Base-by-base conservation (phyloP, 2,113 vertebrate genomes). In the Callocephalon fimbriatum region DNA sequence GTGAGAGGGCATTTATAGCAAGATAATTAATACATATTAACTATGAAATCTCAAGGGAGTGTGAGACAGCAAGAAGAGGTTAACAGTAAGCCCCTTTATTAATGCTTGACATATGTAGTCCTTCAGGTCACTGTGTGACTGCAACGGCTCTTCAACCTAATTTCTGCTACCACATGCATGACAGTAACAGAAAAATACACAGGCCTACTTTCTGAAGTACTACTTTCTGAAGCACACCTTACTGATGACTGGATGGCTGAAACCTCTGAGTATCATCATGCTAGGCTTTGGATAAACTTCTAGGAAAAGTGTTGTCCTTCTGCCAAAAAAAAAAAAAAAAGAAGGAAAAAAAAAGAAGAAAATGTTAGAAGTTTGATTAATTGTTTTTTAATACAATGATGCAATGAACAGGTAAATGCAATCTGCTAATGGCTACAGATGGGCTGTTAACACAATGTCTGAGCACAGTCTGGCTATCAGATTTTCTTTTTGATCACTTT, bases 1-100 rank as follows among this genome's bases (percentile, higher is more conserved):
- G 23, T 1, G 7, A 77, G 47, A 86, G 32, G 18, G 10, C 18
- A 48, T 87, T 94, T 87, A 68, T 31, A 48, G 37, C 15, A 81
- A 74, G 76, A 48, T 75, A 93, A 87, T 94, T 89, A 90, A 93
- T 68, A 74, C 40, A 37, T 66, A 66, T 84, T 94, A 95, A 76
- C 53, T 22, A 48, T 45, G 53, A 76, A 86, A 86, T 48, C 66
- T 45, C 50, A 58, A 37, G 54, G 48, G 48, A 75, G 8, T 56
- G 51, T 77, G 62, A 85, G 71, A 65, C 12, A 76, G 32, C 25
- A 76, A 56, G 56, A 68, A 22, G 71, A 88, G 62, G 40, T 58
- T 67, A 93, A 48, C 31, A 81, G 25, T 42, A 84, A 87, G 22
- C 4, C 9, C 18, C 10, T 89, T 82, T 42, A 20, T 74, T 85